These are phyloP conservation scores for Podargus strigoides DNA, from an alignment of 2,797 vertebrate genomes.

Conservation along the genomic window DNA sequence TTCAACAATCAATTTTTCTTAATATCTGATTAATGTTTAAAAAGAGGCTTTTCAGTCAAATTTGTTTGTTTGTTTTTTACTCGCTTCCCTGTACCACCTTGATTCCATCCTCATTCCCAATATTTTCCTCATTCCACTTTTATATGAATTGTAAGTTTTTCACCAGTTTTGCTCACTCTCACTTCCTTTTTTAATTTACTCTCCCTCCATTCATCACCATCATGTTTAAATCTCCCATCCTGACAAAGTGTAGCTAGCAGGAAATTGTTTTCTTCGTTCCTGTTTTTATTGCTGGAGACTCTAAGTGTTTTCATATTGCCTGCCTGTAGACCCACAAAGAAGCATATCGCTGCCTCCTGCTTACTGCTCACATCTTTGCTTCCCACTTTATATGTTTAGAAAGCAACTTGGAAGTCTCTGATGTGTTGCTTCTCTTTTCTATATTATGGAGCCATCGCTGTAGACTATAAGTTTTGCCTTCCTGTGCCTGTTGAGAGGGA, in stretches of 20 bases:
- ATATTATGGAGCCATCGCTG: fast-evolving
- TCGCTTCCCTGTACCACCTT: not conserved
- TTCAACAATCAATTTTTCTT: not conserved
- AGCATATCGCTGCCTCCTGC: not conserved
- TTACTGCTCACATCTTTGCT: not conserved
- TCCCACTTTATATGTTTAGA: not conserved
- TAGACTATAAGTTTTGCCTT: not conserved
- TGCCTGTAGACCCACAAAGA: not conserved
- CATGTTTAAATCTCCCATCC: not conserved
- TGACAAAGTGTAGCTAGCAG: not conserved
- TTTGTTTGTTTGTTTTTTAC: not conserved
- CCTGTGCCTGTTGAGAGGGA: not conserved
- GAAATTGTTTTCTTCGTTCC: not conserved
- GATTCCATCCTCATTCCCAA: not conserved
- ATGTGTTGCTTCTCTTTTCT: not conserved
- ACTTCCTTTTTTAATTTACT: conserved; percentile 8
- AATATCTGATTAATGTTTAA: not conserved
- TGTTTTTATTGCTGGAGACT: not conserved
- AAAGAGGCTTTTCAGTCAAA: not conserved
- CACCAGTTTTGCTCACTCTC: not conserved
- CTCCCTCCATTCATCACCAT: conserved; percentile 2
- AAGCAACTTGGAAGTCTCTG: not conserved
- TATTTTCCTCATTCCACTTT: not conserved
- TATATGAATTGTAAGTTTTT: not conserved
- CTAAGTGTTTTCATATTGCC: not conserved